Evolutionary conservation across 2,888 invertebrate genomes (phyloP), one percentile per base, ranked within the genome.

Genomic region (Microplitis deprimator): DNA sequence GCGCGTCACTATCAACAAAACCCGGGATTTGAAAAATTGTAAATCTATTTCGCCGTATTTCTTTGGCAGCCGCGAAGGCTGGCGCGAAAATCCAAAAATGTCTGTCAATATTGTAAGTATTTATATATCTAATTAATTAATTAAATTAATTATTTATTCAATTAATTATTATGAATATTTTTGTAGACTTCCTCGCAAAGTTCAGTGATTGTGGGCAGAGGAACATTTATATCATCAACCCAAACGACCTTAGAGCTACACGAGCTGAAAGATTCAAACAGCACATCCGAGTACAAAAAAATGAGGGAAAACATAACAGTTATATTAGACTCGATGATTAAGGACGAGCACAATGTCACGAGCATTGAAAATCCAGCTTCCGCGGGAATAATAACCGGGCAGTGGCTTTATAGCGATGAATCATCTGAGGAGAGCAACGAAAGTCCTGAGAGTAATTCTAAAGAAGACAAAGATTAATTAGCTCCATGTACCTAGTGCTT

Each of bases 231-330:
- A 6, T 77, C 74, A 7, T 64, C 69, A 29, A 79, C 77, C 1
- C 68, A 77, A 67, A 80, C 64, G 1, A 29, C 38, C 1, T 20
- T 75, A 16, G 68, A 41, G 16, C n/a, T 77, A 0, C n/a, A 5
- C 5, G 69, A 29, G 20, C 38, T 65, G 7, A 8, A 65, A 65
- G 29, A 65, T 38, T 38, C 65, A 7, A n/a, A 71, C 5, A 70
- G 70, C 40, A 6, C n/a, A 38, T 4, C 38, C 2, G 64, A 29
- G 16, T 50, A 64, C 6, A 50, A 50, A 50, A 20, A 1, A 17
- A 69, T 77, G 69, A 41, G 20, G 13, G 77, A 77, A 68, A 77
- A 60, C 17, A 73, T 81, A 76, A 77, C 77, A 16, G 16, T 81
- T 60, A 75, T 38, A 17, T 79, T 79, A n/a, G 73, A 75, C 13